Base-by-base conservation (phyloP, 2,888 invertebrate species). In the Acleris emargana region DNA sequence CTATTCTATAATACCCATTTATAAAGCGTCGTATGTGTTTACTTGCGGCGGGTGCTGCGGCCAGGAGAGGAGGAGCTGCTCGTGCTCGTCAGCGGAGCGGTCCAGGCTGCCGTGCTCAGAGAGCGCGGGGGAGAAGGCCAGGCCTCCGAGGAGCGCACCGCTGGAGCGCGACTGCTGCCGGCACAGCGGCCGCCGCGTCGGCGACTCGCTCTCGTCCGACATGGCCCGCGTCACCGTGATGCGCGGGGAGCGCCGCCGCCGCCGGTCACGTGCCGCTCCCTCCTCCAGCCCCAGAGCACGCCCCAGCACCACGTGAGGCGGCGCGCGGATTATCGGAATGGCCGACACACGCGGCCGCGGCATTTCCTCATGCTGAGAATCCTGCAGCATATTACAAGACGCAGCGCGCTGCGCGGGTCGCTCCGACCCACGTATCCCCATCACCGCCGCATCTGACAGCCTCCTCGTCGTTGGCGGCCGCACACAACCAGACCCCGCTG, bases 171-270 rank as follows among this genome's bases (percentile, higher is more conserved):
- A 92, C 66, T 92, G 92, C 73, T 92, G 92, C 1, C 91, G 86
- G 68, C 92, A 91, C 5, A 92, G 80, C 18, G 91, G 89, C 0
- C 91, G 87, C 13, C 90, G 85, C 28, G 94, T 93, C 25, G 92
- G 93, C 0, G 93, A 93, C 68, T 95, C 95, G 75, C 95, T 95
- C 76, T 96, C 96, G 76, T 96, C 95, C 18, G 95, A 96, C 90
- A 94, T 94, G 3, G 96, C 95, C 57, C 95, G 88, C 1, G 96
- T 96, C 71, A 96, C 96, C 9, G 95, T 93, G 63, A 96, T 96
- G 62, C 94, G 93, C 0, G 96, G 96, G 7, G 95, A 95, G 68
- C 93, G 92, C 28, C 91, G 87, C 5, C 91, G 83, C 64, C 89
- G 80, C 20, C 89, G 81, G 61, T 90, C 89, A 47, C 88, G 79